Evolutionary conservation across 2,797 vertebrate species (phyloP).

Genomic region (Siniperca undulata): DNA sequence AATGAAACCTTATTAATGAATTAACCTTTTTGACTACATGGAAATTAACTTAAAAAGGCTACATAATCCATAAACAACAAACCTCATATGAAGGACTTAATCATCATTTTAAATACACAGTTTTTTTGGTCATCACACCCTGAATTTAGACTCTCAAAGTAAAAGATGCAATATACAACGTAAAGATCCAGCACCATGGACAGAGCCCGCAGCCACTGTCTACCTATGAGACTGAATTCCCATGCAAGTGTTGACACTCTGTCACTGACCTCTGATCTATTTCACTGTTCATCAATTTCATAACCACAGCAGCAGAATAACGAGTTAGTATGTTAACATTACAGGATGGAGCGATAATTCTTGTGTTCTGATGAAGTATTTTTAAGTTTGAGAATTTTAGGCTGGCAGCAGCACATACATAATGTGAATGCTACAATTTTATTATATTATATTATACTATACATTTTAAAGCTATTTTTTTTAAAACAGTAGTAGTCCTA

Average conservation of each 20-base stretch:
- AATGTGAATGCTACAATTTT: neutral
- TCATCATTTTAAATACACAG: neutral
- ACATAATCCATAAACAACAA: neutral
- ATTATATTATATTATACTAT: neutral
- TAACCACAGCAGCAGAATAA: neutral
- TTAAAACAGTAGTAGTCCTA: no score
- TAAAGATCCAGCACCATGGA: conserved; percentile 67
- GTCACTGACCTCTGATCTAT: conserved; percentile 7
- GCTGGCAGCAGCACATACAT: neutral
- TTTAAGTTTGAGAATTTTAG: neutral
- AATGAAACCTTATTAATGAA: no score
- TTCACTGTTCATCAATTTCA: neutral
- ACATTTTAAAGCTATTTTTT: no score
- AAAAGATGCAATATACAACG: neutral
- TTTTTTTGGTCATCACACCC: neutral
- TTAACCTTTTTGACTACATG: neutral
- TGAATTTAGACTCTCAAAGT: neutral
- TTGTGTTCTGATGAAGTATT: no score
- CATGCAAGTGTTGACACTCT: neutral
- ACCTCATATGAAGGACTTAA: neutral
- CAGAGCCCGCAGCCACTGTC: conserved; percentile 43
- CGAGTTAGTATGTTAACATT: neutral
- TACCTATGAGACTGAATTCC: neutral
- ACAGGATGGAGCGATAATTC: neutral
- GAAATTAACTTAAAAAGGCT: neutral